Evolutionary conservation across 2,113 vertebrate species (phyloP), one percentile per base, ranked within the genome.

Genomic region (crab-eating macaque (Macaca fascicularis)): DNA sequence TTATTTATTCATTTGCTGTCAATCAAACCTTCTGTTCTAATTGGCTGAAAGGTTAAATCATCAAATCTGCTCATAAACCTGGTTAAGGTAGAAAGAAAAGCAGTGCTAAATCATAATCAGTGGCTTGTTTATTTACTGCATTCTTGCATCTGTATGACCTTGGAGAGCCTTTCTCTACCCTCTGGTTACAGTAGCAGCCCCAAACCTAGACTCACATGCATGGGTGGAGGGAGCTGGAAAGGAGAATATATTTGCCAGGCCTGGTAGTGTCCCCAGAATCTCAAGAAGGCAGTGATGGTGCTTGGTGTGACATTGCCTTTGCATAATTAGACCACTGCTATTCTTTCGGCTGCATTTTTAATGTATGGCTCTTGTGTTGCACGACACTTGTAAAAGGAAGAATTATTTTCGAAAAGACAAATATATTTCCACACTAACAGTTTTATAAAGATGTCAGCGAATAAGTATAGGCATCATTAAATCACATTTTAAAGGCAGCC

Each of bases 1-100:
- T 93, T 98, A 89, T 97, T 97, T 98, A 97, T 98, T 52, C 98
- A 95, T 97, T 97, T 98, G 70, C 89, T 98, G 86, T 96, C 98
- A 98, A 97, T 98, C 96, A 98, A 80, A 87, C 93, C 88, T 98
- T 97, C 90, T 79, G 38, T 94, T 98, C 89, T 82, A 96, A 95
- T 98, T 98, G 96, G 82, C 93, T 98, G 90, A 96, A 97, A 97
- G 97, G 94, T 98, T 97, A 93, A 38, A 67, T 97, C 90, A 97
- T 96, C 94, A 98, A 97, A 91, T 90, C 91, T 97, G 78, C n/a
- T 96, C 90, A 90, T 89, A 98, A 90, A 74, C 92, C 97, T 93
- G 86, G 93, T 82, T 96, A 97, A 84, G 45, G 27, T 38, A 64
- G 78, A 61, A 40, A 95, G 82, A 97, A 97, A 95, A 93, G 82